A percentile compares a stretch with the other conserved stretches of the same genome.
Evolutionary conservation across 53 echinoderm and acorn worm species (phyloP).

Genomic region (Pentamera pediparva): DNA sequence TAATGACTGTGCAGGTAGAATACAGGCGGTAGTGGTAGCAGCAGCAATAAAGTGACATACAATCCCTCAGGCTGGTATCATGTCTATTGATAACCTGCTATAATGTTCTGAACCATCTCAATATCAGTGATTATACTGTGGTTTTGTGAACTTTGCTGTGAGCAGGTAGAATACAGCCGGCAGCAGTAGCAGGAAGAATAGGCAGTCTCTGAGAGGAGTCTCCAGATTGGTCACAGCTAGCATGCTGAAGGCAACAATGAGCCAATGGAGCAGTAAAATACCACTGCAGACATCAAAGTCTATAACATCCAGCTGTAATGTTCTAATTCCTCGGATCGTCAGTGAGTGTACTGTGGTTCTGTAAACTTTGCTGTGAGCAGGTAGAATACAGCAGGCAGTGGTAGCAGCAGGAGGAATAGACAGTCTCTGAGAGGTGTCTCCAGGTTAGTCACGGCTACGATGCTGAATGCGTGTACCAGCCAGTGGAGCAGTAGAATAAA

Average conservation of each 20-base stretch:
- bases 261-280: conserved; percentile 62
- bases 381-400: conserved; percentile 80
- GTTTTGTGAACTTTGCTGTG: conserved; percentile 80
- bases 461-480: conserved; percentile 87
- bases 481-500: conserved; percentile 81
- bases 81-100: too few relatives aligned
- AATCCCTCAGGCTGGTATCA: too few relatives aligned
- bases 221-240: conserved; percentile 62
- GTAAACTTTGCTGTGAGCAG: conserved; percentile 77
- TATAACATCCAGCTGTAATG: too few relatives aligned
- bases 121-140: too few relatives aligned
- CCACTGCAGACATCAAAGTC: too few relatives aligned
- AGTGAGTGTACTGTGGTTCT: too few relatives aligned
- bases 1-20: too few relatives aligned
- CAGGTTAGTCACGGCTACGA: conserved; percentile 79
- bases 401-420: conserved; percentile 68
- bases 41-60: too few relatives aligned
- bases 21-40: too few relatives aligned
- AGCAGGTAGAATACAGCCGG: conserved; percentile 82
- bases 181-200: conserved; percentile 50
- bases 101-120: too few relatives aligned
- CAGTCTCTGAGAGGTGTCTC: conserved; percentile 58
- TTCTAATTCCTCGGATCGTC: too few relatives aligned
- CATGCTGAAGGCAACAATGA: conserved; percentile 71
- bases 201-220: conserved; percentile 44